These are phyloP conservation scores for Hipposideros larvatus DNA, from an alignment of 2,797 vertebrate genomes.

Conservation along the genomic window DNA sequence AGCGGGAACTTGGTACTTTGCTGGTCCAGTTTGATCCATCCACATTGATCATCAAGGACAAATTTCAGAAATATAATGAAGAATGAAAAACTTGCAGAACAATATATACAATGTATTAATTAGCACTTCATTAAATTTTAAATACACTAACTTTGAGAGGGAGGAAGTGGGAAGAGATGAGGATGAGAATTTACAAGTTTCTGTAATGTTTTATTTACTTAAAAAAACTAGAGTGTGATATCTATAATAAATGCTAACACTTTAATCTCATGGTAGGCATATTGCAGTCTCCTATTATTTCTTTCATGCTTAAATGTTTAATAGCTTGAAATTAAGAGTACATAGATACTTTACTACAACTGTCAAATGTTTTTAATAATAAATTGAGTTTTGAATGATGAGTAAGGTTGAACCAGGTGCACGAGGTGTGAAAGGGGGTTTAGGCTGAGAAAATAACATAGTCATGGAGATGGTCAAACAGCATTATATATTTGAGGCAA, in stretches of 20 bases:
- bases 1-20: not conserved
- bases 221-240: not conserved
- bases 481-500: not conserved
- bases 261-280: not conserved
- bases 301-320: conserved; percentile 39
- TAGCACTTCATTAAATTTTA: not conserved
- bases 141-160: not conserved
- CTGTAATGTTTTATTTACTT: not conserved
- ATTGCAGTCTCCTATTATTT: not conserved
- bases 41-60: not conserved
- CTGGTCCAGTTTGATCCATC: not conserved
- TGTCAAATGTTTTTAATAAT: not conserved
- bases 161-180: not conserved
- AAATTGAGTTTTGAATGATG: not conserved
- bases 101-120: not conserved
- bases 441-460: conserved; percentile 12
- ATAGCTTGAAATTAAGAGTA: conserved; percentile 15
- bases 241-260: not conserved
- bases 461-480: not conserved
- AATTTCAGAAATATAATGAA: not conserved
- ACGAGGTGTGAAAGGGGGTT: not conserved
- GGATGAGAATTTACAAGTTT: not conserved
- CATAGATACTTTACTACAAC: not conserved
- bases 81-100: conserved; percentile 9
- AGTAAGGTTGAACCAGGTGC: not conserved